Evolutionary conservation across 2,888 invertebrate genomes (phyloP), one percentile per base, ranked within the genome.

Genomic region (Platycheirus rosarum): DNA sequence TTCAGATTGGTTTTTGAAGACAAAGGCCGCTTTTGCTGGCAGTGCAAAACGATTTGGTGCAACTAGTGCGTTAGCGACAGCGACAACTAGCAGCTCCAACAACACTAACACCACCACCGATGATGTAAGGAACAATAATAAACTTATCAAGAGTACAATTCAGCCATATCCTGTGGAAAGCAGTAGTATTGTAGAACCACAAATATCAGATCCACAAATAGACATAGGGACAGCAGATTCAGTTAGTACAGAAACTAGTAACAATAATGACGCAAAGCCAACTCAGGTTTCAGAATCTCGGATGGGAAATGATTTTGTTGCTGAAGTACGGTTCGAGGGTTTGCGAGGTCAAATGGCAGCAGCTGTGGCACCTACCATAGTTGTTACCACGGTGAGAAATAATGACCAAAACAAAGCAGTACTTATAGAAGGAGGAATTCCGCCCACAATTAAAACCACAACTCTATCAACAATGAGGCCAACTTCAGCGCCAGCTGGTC

Each of bases 1-100:
- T 29, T 87, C 88, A 53, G 88, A 89, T 85, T 90, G 90, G 90
- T 90, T 90, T 86, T 84, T 88, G 16, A 89, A 89, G 63, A 89
- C 89, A 32, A 89, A 89, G 84, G 88, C 88, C 2, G 88, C 88
- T 2, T 82, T 89, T 6, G 88, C 86, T 51, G 70, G 75, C 40
- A 75, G 32, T 46, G 46, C 65, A 29, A 60, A 68, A 8, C 51
- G 65, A 60, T 23, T 80, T 57, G 65, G 51, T 48, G 57, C 57
- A 51, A 65, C 42, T 18, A 69, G 55, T 63, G n/a, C 35, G 20
- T 44, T 69, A 40, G 35, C 48, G n/a, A 55, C 37, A 9, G 37
- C 62, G 11, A 49, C 49, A 9, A 60, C 51, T 18, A 7, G n/a
- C 2, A 42, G 53, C 18, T 18, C 32, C 26, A 49, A 11, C 13